A percentile compares a stretch with the other conserved stretches of the same genome.
phyloP scores from a whole-genome alignment of 2,888 invertebrate genomes.

The Lysandra bellargus region DNA sequence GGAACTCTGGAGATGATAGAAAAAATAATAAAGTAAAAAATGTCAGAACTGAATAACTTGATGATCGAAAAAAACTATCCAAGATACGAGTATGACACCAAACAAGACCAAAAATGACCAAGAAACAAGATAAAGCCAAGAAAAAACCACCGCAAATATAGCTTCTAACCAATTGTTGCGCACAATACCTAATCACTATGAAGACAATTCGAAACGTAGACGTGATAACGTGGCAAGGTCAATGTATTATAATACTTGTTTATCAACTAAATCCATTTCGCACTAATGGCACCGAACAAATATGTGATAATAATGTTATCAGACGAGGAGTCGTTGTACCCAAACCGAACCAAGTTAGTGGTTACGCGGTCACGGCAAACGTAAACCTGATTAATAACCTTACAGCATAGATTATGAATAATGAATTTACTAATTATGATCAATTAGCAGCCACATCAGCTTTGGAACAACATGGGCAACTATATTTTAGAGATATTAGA shows the following conservation, averaged over 20 bases:
- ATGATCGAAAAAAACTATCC: too few species aligned
- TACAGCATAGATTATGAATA: constrained; percentile 15
- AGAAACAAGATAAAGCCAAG: neutral
- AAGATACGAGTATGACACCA: too few species aligned
- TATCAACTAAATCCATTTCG: constrained; percentile 48
- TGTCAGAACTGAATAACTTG: too few species aligned
- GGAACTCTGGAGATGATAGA: neutral
- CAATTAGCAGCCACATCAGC: neutral
- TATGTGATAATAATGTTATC: constrained; percentile 46
- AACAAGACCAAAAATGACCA: neutral
- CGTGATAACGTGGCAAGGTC: constrained; percentile 61
- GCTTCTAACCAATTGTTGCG: neutral
- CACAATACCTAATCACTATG: constrained; percentile 13
- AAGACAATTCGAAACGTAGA: constrained; percentile 40
- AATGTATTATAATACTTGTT: constrained; percentile 65
- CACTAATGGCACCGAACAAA: constrained; percentile 38
- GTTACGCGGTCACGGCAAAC: constrained; percentile 27
- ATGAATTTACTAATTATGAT: neutral
- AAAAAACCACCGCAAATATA: neutral
- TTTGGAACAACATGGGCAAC: too few species aligned
- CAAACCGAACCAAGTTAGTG: constrained; percentile 24
- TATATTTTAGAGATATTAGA: neutral
- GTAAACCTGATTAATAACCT: constrained; percentile 13
- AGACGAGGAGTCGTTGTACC: constrained; percentile 17
- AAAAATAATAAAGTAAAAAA: neutral